Evolutionary conservation across 2,113 vertebrate species (phyloP).

Genomic region (Marcusenius ussheri): DNA sequence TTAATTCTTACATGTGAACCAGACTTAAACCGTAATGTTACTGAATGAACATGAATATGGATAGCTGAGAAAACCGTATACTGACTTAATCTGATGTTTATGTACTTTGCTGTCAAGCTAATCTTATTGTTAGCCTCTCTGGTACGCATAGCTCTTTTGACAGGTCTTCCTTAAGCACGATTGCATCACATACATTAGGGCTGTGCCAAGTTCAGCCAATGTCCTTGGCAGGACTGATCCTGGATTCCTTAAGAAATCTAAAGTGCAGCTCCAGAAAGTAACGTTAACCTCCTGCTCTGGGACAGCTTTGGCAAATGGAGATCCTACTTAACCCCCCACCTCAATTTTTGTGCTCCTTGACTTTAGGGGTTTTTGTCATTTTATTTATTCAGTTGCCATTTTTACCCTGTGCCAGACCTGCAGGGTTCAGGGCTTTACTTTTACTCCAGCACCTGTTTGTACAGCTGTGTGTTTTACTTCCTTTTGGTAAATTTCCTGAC

Average conservation of each 20-base stretch:
- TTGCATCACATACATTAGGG: background rate
- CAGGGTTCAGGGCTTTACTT: background rate
- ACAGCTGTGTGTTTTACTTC: background rate
- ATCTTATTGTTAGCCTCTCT: background rate
- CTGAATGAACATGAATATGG: background rate
- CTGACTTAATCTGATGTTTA: background rate
- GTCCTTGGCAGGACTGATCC: background rate
- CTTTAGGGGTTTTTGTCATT: background rate
- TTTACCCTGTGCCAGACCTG: background rate
- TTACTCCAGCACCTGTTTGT: background rate
- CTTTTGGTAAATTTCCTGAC: background rate
- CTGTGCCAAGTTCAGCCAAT: background rate
- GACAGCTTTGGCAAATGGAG: background rate
- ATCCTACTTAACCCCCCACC: background rate
- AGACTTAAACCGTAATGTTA: background rate
- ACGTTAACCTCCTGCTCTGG: background rate
- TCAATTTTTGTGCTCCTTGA: background rate
- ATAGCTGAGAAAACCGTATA: background rate
- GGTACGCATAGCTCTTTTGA: background rate
- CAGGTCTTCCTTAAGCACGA: background rate
- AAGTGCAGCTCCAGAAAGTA: background rate
- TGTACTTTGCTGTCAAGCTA: background rate
- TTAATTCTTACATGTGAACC: background rate
- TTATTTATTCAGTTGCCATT: background rate
- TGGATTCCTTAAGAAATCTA: background rate